Conservation (phyloP, 1,140 invertebrate species). For the Hycleus phaleratus region DNA sequence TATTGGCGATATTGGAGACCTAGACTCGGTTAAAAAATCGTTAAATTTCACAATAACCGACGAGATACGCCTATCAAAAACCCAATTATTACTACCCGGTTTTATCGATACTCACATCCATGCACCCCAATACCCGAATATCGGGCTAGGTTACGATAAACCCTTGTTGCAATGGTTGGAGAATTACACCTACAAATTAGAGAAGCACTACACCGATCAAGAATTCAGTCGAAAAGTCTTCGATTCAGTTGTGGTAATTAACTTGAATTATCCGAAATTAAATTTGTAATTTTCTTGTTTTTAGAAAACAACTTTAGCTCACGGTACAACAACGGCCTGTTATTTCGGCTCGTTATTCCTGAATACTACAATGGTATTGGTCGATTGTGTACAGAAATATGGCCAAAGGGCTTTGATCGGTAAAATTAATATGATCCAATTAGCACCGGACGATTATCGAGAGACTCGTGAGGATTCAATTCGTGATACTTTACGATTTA, state of each 20-base stretch:
- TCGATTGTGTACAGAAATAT: conserved; percentile 51
- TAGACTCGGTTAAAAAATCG: conserved; percentile 17
- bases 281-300: conserved; percentile 1
- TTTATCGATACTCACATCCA: conserved; percentile 86
- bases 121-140: conserved; percentile 78
- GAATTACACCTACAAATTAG: conserved; percentile 80
- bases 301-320: conserved; percentile 59
- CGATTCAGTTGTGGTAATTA: conserved; percentile 68
- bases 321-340: conserved; percentile 81
- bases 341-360: conserved; percentile 79
- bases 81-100: conserved; percentile 77
- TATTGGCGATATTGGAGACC: conserved; percentile 10
- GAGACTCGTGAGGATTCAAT: conserved; percentile 50
- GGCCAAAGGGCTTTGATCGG: conserved; percentile 82
- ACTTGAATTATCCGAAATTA: conserved; percentile 3
- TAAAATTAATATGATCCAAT: conserved; percentile 79
- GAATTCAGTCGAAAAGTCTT: conserved; percentile 67
- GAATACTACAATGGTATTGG: conserved; percentile 63
- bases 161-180: conserved; percentile 76
- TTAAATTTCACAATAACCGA: conserved; percentile 12
- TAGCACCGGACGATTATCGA: conserved; percentile 51
- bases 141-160: conserved; percentile 71
- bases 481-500: conserved; percentile 56
- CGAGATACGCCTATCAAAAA: conserved; percentile 38
- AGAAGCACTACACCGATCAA: conserved; percentile 61